These are phyloP conservation scores for Heliconius hermathena DNA, from an alignment of 1,140 invertebrate genomes.

Conservation along the genomic window DNA sequence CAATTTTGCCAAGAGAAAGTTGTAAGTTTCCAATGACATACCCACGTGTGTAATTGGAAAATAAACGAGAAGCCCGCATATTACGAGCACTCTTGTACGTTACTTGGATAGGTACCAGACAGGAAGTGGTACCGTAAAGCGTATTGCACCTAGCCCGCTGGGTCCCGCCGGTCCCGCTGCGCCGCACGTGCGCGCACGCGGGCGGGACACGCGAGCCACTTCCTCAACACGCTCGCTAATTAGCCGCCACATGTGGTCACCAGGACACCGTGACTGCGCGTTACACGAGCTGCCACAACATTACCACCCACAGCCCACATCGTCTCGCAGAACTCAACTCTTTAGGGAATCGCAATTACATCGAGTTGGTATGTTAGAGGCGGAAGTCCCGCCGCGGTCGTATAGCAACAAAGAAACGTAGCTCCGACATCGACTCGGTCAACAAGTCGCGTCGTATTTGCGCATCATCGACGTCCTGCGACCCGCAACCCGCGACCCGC, in stretches of 20 bases:
- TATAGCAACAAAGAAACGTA: constrained; percentile 16
- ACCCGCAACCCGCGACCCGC: too few relatives aligned
- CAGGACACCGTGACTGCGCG: not conserved
- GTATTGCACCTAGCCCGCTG: constrained; percentile 12
- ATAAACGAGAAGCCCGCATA: constrained; percentile 18
- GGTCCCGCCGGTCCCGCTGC: not conserved
- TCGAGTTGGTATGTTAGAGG: not conserved
- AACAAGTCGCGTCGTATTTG: constrained; percentile 42
- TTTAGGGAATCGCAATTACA: constrained; percentile 2
- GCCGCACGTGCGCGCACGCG: not conserved
- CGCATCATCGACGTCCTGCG: constrained; percentile 31
- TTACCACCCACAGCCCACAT: not conserved
- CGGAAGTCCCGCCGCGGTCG: not conserved
- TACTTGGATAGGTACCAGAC: not conserved
- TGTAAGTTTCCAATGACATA: too few relatives aligned
- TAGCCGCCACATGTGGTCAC: not conserved
- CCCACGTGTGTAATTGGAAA: not conserved
- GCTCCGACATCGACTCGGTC: constrained; percentile 5
- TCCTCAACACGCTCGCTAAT: constrained; percentile 9
- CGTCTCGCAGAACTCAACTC: constrained; percentile 6
- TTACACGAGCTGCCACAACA: not conserved
- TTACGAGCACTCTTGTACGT: not conserved
- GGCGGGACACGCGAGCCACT: not conserved
- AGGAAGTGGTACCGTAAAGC: not conserved
- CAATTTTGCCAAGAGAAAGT: not conserved